Evolutionary conservation across 1,140 invertebrate species (phyloP).

Genomic region (Drosophila erecta): DNA sequence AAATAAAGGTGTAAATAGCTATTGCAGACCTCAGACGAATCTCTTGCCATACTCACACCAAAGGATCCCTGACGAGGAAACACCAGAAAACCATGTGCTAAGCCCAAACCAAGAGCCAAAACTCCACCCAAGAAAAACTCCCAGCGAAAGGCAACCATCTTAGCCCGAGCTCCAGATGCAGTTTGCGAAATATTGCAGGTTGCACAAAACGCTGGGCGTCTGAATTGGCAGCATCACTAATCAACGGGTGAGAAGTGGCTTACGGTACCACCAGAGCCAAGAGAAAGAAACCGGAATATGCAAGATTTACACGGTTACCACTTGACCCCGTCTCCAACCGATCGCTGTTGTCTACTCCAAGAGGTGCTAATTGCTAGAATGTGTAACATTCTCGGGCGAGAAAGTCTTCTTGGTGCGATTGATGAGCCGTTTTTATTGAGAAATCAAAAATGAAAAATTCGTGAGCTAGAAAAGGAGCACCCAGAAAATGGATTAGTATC

Average conservation of each 20-base stretch:
- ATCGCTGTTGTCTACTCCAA: conserved; percentile 5
- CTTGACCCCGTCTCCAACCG: conserved; percentile 36
- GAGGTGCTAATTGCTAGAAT: conserved; percentile 71
- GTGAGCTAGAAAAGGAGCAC: conserved; percentile 36
- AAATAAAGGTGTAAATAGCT: not conserved
- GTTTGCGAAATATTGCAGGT: conserved; percentile 20
- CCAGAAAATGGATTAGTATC: conserved; percentile 35
- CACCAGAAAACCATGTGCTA: conserved; percentile 37
- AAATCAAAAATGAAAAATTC: conserved; percentile 24
- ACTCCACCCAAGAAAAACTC: conserved; percentile 2
- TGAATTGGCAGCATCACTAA: conserved; percentile 26
- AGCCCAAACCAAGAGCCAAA: not conserved
- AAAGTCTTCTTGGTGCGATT: conserved; percentile 38
- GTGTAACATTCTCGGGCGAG: conserved; percentile 64
- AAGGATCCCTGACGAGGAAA: conserved; percentile 72
- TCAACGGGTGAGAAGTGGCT: conserved; percentile 28
- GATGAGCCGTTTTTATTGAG: conserved; percentile 23
- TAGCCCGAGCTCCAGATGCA: conserved; percentile 20
- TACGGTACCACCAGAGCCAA: not conserved
- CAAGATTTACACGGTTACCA: conserved; percentile 72
- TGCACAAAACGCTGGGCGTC: conserved; percentile 12
- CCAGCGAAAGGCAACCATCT: conserved; percentile 43
- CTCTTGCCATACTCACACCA: conserved; percentile 48
- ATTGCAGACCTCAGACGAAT: too few species aligned
- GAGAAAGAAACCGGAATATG: conserved; percentile 65